Base-by-base conservation (phyloP, 2,888 invertebrate species). In the Microchrysa polita region DNA sequence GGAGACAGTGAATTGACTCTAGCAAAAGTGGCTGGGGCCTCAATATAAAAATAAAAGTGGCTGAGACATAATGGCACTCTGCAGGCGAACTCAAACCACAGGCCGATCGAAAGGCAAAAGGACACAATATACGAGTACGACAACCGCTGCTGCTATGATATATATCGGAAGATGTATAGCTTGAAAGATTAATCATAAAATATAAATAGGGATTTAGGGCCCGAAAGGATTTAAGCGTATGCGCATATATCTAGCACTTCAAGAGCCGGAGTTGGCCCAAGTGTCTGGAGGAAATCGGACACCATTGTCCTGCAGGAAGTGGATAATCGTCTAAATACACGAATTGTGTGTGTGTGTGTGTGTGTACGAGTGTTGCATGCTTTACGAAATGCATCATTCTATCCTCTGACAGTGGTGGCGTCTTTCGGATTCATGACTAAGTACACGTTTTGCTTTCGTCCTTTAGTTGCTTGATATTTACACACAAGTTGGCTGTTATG, bases 291-390 rank as follows among this genome's bases (percentile, higher is more conserved):
- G 34, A 52, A 52, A 61, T 42, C 16, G 61, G 42, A 1, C 61
- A 34, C 61, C 61, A 61, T 61, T 61, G 61, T 61, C 42, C 42
- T 34, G 42, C 42, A 61, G 42, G 61, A 61, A 22, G 23, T 23
- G n/a, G 23, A 59, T 59, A 59, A 23, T 59, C 23, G 22, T 59
- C 23, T 59, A 59, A 59, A 20, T 55, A 20, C 55, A 16, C n/a
- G 16, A 10, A 5, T 52, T 16, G 16, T 52, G 52, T 52, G 10
- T 52, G 14, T 9, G n/a, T 20, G 55, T 18, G 18, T 55, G 14
- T 52, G 52, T 12, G n/a, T n/a, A n/a, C n/a, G n/a, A n/a, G n/a
- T n/a, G n/a, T n/a, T n/a, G n/a, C n/a, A n/a, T n/a, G n/a, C n/a
- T 34, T 34, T 16, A 18, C 1, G 9, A 55, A n/a, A 55, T 55